Evolutionary conservation across 2,888 invertebrate genomes (phyloP).

Genomic region (Euphydryas editha): DNA sequence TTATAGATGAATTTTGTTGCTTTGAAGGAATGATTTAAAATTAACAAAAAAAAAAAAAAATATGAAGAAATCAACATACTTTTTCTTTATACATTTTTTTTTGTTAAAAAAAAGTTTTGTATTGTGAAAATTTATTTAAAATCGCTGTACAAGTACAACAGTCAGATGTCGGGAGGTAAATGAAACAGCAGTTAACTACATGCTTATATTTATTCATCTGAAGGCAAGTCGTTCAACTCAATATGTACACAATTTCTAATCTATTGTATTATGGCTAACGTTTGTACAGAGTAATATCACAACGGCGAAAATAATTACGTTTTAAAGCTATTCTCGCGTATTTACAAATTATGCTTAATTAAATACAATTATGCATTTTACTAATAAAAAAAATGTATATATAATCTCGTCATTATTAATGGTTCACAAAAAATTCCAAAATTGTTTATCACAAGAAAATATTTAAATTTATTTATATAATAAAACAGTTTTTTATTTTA

Average conservation of each 20-base stretch:
- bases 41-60: too few species aligned
- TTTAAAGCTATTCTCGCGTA: slow-evolving; percentile 65
- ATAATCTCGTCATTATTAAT: background rate
- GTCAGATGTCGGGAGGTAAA: slow-evolving; percentile 31
- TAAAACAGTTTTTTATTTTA: background rate
- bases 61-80: too few species aligned
- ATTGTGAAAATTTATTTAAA: too few species aligned
- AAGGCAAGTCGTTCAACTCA: slow-evolving; percentile 66
- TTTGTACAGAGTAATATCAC: slow-evolving; percentile 79
- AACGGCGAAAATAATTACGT: slow-evolving; percentile 69
- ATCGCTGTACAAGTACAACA: background rate
- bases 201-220: slow-evolving; percentile 55
- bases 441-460: background rate
- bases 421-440: background rate
- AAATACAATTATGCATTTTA: slow-evolving; percentile 9
- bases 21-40: too few species aligned
- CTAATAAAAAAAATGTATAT: background rate
- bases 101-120: too few species aligned
- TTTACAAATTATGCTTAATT: slow-evolving; percentile 33
- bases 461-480: background rate
- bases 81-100: too few species aligned
- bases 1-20: too few species aligned
- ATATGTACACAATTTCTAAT: slow-evolving; percentile 38
- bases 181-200: slow-evolving; percentile 54
- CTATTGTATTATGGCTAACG: slow-evolving; percentile 55